Evolutionary conservation across 2,888 invertebrate species (phyloP).

Genomic region (Monopis laevigella): DNA sequence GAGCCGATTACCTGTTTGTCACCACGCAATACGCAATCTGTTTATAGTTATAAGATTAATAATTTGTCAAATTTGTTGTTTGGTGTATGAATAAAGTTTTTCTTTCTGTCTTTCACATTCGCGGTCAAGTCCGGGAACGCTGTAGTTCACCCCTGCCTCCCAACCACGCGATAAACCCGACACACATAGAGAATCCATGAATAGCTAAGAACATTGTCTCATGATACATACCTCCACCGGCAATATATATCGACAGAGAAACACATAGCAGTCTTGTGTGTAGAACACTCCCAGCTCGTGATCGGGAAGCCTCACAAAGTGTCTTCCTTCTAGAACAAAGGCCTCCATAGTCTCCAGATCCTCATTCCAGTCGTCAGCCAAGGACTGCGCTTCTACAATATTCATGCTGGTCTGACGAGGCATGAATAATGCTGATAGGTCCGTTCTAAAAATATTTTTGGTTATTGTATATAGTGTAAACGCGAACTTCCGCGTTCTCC

Average conservation of each 20-base stretch:
- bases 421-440: constrained; percentile 94
- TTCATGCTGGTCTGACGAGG: constrained; percentile 93
- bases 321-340: constrained; percentile 95
- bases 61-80: no score
- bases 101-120: no score
- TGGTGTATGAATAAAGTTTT: no score
- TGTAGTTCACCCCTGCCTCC: no score
- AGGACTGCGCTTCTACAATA: constrained; percentile 81
- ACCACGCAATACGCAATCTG: no score
- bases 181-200: no score
- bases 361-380: constrained; percentile 97
- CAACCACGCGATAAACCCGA: no score
- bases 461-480: neutral
- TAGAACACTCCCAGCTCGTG: constrained; percentile 92
- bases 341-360: constrained; percentile 98
- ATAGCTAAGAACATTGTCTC: no score
- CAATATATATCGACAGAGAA: constrained; percentile 95
- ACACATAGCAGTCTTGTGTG: constrained; percentile 96
- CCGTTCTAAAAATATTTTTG: constrained; percentile 70
- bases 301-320: constrained; percentile 96
- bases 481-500: no score
- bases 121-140: no score
- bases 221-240: constrained; percentile 69
- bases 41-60: no score
- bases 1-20: no score